Conservation (phyloP, 64 coral and sea anemone species). For the Actinia tenebrosa region DNA sequence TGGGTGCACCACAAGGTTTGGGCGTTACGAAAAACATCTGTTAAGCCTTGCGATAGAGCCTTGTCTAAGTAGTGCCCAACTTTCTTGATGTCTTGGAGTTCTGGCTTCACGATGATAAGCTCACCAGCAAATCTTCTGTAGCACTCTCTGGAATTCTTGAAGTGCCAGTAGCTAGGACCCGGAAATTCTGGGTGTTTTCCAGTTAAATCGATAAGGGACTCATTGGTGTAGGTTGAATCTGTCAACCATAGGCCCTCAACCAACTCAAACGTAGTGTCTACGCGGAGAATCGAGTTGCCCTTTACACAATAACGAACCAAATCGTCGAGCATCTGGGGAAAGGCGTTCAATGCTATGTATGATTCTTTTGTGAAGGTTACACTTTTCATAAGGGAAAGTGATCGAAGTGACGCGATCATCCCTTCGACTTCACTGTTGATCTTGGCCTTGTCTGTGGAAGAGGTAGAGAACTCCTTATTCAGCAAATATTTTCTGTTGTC, state of each 20-base stretch:
- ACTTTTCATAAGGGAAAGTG: slow-evolving; percentile 4
- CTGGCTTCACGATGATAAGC: slow-evolving; percentile 26
- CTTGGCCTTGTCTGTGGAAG: background rate
- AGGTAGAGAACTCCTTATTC: slow-evolving; percentile 34
- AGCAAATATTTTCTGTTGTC: slow-evolving; percentile 32
- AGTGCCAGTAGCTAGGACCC: slow-evolving; percentile 42
- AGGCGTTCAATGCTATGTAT: slow-evolving; percentile 35
- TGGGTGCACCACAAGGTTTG: slow-evolving; percentile 41
- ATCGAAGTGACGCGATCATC: slow-evolving; percentile 21
- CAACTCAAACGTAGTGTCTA: slow-evolving; percentile 51
- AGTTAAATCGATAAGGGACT: slow-evolving; percentile 27
- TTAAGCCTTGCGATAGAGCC: slow-evolving; percentile 21
- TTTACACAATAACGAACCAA: slow-evolving; percentile 41
- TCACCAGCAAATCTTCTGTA: slow-evolving; percentile 53
- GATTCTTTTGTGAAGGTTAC: slow-evolving; percentile 51
- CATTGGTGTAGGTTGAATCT: slow-evolving; percentile 37
- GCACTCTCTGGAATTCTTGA: slow-evolving; percentile 3
- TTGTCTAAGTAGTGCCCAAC: slow-evolving; percentile 34
- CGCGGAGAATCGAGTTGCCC: slow-evolving; percentile 32
- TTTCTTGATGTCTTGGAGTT: slow-evolving; percentile 37
- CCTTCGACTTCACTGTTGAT: slow-evolving; percentile 35
- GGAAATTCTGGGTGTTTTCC: slow-evolving; percentile 34
- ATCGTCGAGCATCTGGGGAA: slow-evolving; percentile 25
- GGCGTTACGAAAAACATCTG: slow-evolving; percentile 39
- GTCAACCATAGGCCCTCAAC: slow-evolving; percentile 53